Conservation (phyloP, 2,113 vertebrate species). For the Mus spicilegus region DNA sequence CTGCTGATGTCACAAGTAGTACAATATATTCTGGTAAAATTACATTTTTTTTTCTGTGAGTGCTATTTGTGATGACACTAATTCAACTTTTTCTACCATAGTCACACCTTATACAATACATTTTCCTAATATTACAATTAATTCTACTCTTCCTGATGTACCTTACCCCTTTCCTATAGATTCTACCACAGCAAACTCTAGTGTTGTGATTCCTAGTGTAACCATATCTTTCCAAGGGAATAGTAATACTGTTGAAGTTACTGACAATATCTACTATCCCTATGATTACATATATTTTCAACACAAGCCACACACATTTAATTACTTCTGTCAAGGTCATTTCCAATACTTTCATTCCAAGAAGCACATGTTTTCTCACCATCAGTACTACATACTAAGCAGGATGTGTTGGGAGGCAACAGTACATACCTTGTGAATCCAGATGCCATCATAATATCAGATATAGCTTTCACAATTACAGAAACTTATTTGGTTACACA, state of each 20-base stretch:
- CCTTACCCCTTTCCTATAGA: accelerated
- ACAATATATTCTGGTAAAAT: too few species aligned
- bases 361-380: neutral
- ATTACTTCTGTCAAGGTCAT: neutral
- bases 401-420: neutral
- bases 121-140: neutral
- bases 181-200: accelerated
- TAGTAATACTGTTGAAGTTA: neutral
- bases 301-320: neutral
- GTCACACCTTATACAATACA: accelerated
- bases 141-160: accelerated
- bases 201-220: accelerated
- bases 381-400: neutral
- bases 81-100: accelerated
- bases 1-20: neutral
- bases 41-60: neutral
- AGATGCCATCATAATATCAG: neutral
- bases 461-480: neutral
- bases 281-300: neutral
- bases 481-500: neutral
- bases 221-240: accelerated
- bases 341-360: neutral
- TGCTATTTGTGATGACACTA: neutral
- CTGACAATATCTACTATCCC: neutral
- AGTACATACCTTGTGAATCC: neutral